Percentiles rank a stretch among this genome's conserved stretches.
These are phyloP conservation scores for Lagodon rhomboides DNA, from an alignment of 2,797 vertebrate genomes.

Conservation along the genomic window DNA sequence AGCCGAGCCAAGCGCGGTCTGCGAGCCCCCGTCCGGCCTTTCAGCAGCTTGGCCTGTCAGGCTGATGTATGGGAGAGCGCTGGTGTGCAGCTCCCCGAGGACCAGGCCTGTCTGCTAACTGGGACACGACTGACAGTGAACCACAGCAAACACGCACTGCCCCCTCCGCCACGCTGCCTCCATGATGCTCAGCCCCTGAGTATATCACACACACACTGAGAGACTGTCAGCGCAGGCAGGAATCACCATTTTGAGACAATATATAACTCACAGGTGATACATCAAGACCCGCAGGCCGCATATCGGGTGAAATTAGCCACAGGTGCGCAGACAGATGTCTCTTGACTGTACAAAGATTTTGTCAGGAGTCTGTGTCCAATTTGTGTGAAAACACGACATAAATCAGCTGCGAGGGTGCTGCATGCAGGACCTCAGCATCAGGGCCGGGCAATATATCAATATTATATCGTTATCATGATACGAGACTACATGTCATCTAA, in stretches of 20 bases:
- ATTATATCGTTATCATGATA: too few species aligned
- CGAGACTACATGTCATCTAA: too few species aligned
- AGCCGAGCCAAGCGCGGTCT: slow-evolving; percentile 67
- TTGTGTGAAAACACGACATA: slow-evolving; percentile 42
- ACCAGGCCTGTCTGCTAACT: slow-evolving; percentile 83
- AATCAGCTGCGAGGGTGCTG: slow-evolving; percentile 19
- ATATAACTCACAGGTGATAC: slow-evolving; percentile 57
- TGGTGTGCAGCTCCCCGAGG: slow-evolving; percentile 75
- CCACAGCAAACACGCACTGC: slow-evolving; percentile 71
- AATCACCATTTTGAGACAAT: slow-evolving; percentile 56
- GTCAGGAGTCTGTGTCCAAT: slow-evolving; percentile 23
- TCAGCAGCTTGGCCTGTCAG: slow-evolving; percentile 81
- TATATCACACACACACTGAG: slow-evolving; percentile 62
- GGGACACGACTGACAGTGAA: slow-evolving; percentile 84
- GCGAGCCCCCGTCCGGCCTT: slow-evolving; percentile 68
- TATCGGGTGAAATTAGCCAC: slow-evolving; percentile 51
- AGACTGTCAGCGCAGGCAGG: slow-evolving; percentile 52
- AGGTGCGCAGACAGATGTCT: slow-evolving; percentile 57
- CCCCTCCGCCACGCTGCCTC: slow-evolving; percentile 57
- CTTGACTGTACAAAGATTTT: slow-evolving; percentile 18
- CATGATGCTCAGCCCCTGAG: slow-evolving; percentile 59
- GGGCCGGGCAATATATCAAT: too few species aligned
- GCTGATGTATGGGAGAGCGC: slow-evolving; percentile 79
- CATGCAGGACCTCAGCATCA: background rate
- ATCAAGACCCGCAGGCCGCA: slow-evolving; percentile 49